Percentiles rank a stretch among this genome's conserved stretches.
Conservation (phyloP, 2,113 vertebrate species). For the Oreotragus oreotragus region DNA sequence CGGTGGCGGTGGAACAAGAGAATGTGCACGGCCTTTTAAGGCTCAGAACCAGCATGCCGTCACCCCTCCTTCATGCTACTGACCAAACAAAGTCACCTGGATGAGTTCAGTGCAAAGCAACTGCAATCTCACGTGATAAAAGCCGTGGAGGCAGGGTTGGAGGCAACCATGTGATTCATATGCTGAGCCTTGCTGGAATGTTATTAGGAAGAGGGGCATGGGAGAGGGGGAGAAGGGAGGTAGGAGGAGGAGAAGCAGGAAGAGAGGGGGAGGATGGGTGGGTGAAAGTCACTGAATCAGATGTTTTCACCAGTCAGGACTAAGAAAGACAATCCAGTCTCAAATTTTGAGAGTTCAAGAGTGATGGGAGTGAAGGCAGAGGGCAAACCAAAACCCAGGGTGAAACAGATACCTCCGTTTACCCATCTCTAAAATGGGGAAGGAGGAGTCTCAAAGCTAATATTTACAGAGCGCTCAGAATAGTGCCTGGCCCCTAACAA, state of each 20-base stretch:
- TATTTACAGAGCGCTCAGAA: not conserved
- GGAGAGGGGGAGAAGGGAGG: rapidly evolving
- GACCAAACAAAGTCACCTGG: not conserved
- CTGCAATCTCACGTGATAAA: rapidly evolving
- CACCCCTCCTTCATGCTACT: rapidly evolving
- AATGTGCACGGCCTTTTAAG: rapidly evolving
- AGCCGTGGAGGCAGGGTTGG: rapidly evolving
- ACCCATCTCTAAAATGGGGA: not conserved
- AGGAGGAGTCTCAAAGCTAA: rapidly evolving
- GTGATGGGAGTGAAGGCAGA: not conserved
- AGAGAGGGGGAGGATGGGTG: rapidly evolving
- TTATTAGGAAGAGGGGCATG: too few relatives aligned
- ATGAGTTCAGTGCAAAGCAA: not conserved
- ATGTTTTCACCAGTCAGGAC: not conserved
- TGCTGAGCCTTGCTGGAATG: not conserved
- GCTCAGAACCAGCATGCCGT: rapidly evolving
- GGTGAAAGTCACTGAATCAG: not conserved
- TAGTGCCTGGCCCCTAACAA: rapidly evolving
- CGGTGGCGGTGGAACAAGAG: not conserved
- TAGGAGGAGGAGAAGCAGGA: too few relatives aligned
- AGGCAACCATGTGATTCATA: not conserved
- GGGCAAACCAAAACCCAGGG: not conserved
- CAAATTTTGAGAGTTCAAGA: not conserved
- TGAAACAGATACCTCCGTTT: not conserved
- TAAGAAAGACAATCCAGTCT: not conserved